Conservation (phyloP, 2,113 vertebrate species). For the Rhabdomys dilectus region DNA sequence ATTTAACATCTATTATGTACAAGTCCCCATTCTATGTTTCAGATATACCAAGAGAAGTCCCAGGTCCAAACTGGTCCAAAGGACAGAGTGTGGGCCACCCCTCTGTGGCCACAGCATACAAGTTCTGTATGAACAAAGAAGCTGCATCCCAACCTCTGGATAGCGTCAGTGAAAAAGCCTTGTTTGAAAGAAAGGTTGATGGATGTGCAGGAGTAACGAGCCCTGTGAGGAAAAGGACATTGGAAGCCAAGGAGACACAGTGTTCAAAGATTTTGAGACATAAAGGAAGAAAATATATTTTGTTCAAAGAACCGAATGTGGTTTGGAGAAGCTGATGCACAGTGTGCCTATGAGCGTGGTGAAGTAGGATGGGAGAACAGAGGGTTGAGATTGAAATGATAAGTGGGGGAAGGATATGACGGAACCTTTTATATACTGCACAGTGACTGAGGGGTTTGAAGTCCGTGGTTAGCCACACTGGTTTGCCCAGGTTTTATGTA, state of each 20-base stretch:
- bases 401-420: not conserved
- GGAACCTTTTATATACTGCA: not conserved
- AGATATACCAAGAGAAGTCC: not conserved
- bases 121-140: not conserved
- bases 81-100: not conserved
- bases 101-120: not conserved
- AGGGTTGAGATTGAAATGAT: not conserved
- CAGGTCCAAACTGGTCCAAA: not conserved
- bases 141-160: not conserved
- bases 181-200: not conserved
- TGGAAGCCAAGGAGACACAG: constrained; percentile 23
- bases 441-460: not conserved
- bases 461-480: not conserved
- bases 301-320: not conserved
- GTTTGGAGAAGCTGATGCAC: not conserved
- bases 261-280: constrained; percentile 48
- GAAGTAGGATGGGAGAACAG: not conserved
- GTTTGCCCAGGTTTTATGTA: not conserved
- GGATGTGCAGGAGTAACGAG: not conserved
- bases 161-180: not conserved
- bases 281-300: constrained; percentile 37
- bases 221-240: not conserved
- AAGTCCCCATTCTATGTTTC: not conserved
- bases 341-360: not conserved
- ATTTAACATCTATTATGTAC: not conserved